Percentiles rank a stretch among this genome's conserved stretches.
Evolutionary conservation across 1,140 invertebrate species (phyloP).

Genomic region (Hylaeus anthracinus): DNA sequence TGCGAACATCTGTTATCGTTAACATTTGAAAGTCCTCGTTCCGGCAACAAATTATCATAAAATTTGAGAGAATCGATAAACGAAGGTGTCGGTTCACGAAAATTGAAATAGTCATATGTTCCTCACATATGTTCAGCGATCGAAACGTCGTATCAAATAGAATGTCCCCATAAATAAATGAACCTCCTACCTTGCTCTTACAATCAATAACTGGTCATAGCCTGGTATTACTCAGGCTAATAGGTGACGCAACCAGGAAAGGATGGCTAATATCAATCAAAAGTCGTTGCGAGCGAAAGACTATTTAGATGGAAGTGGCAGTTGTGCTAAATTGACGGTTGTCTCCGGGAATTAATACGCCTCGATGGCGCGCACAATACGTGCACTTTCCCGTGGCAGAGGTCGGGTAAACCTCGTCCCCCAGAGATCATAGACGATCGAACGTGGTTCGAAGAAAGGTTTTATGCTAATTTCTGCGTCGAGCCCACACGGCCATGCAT

Average conservation of each 20-base stretch:
- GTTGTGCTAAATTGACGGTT: constrained; percentile 50
- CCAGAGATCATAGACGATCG: constrained; percentile 61
- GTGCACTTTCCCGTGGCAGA: constrained; percentile 47
- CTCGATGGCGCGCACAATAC: constrained; percentile 35
- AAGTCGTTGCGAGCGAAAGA: neutral
- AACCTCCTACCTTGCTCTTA: too few species aligned
- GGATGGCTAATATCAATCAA: neutral
- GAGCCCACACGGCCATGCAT: constrained; percentile 62
- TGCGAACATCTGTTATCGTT: too few species aligned
- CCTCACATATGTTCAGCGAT: too few species aligned
- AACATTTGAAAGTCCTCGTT: too few species aligned
- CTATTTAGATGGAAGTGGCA: constrained; percentile 5
- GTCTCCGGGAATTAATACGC: constrained; percentile 48
- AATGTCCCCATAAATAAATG: too few species aligned
- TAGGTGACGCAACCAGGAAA: constrained; percentile 13
- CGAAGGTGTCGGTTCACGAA: too few species aligned
- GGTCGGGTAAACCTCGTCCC: constrained; percentile 43
- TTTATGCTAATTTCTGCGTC: constrained; percentile 72
- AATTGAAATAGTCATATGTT: too few species aligned
- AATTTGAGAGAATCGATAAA: too few species aligned
- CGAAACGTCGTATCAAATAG: too few species aligned
- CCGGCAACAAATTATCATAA: too few species aligned
- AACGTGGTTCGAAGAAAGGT: constrained; percentile 61
- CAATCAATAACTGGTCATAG: too few species aligned
- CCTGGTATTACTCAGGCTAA: neutral